Conservation (phyloP, 2,888 invertebrate species). For the Rhyacophila evoluta region DNA sequence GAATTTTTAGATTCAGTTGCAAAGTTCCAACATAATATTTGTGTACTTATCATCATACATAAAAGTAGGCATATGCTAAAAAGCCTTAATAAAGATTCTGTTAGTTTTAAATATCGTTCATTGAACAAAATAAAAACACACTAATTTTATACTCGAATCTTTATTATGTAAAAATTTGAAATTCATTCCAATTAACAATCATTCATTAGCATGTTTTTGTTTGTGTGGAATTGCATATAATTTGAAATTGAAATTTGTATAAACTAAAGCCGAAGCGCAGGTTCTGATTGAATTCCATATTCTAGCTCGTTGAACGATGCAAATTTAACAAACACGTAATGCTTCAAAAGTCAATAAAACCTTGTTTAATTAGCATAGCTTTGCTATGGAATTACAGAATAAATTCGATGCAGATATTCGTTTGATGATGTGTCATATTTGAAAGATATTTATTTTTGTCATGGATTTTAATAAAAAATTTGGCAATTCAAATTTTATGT, state of each 20-base stretch:
- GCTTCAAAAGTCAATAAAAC: constrained; percentile 19
- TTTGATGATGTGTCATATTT: neutral
- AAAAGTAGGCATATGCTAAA: no score
- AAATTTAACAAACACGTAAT: constrained; percentile 19
- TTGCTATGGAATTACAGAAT: neutral
- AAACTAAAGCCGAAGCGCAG: neutral
- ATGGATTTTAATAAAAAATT: no score
- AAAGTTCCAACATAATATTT: no score
- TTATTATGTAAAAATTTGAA: no score
- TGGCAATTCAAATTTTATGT: no score
- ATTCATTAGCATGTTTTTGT: neutral
- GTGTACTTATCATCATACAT: no score
- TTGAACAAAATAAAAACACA: no score
- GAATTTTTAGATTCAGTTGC: no score
- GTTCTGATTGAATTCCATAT: neutral
- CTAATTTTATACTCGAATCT: no score
- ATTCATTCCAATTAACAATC: neutral
- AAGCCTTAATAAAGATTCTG: no score
- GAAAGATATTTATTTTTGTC: neutral
- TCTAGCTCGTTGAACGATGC: constrained; percentile 12
- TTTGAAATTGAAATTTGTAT: neutral
- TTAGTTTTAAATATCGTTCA: no score
- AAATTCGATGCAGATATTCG: neutral
- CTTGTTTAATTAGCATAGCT: neutral
- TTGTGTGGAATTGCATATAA: neutral